Base-by-base conservation (phyloP, 2,888 invertebrate species). In the Sepioteuthis lessoniana region DNA sequence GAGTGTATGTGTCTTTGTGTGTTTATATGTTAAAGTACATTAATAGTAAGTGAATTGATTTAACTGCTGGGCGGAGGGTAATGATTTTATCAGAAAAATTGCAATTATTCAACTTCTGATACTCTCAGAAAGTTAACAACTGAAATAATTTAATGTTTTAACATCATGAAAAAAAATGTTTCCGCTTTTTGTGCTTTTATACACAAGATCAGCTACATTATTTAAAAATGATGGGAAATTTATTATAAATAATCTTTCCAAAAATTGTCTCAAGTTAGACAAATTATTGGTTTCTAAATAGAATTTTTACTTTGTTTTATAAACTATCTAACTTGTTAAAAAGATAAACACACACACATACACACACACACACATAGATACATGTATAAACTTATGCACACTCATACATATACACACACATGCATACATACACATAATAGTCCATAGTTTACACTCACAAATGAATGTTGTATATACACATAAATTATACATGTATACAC, bases 31-130 rank as follows among this genome's bases (percentile, higher is more conserved):
- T 60, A 60, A 60, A 60, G 31, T 76, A n/a, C 76, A 76, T 76
- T 76, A 76, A 76, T 76, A n/a, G 76, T 76, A 76, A 13, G n/a
- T 76, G 76, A 76, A 76, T 76, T 76, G 76, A 76, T 76, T 76
- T n/a, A 76, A 76, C 76, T 76, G 76, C 4, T 42, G 42, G 42
- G 7, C 4, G 42, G 42, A 5, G 16, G n/a, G 76, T 76, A 76
- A 76, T 76, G n/a, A 76, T 76, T 76, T 76, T 76, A 76, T 76
- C 76, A 76, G 76, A 76, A 76, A 76, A 76, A 76, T 76, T 35
- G n/a, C 76, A 76, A n/a, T 76, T 76, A 76, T 76, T 76, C 76
- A 76, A 76, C 76, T 76, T 76, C n/a, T 76, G n/a, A 76, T 76
- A n/a, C 16, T n/a, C n/a, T 76, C 76, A 76, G 16, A 76, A 76